Base-by-base conservation (phyloP, 2,797 vertebrate species). In the Columba guinea region DNA sequence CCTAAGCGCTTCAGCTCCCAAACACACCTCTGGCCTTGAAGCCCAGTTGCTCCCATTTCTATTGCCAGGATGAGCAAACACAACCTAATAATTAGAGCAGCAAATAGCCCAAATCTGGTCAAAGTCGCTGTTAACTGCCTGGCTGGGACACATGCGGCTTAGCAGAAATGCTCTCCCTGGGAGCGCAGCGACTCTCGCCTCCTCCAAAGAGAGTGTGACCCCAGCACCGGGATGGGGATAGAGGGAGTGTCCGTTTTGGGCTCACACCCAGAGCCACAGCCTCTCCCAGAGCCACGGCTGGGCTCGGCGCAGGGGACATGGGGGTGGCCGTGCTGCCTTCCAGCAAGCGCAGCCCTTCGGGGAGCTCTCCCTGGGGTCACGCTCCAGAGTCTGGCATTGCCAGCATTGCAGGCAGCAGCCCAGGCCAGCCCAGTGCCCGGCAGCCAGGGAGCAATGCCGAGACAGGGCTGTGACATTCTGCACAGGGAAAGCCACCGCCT, bases 51-150 rank as follows among this genome's bases (percentile, higher is more conserved):
- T 97, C 95, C 94, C 34, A 35, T 93, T 96, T 88, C 90, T 92
- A 28, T 62, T 22, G 85, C 94, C 21, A 19, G 90, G 53, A 46
- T 10, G 49, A 96, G 93, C 70, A 73, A 84, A 96, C 94, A 73
- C 65, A 35, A 97, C 44, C 94, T 82, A 93, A 96, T 97, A 97
- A 98, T 97, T 95, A 97, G 97, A 97, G 96, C 96, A 96, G 96
- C 95, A 94, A 97, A 97, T 96, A 98, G 96, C 94, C 95, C 95
- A 97, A 97, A 97, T 97, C 97, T 69, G 52, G 95, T 87, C 97
- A 87, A 96, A 97, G 97, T 95, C 71, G 13, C 93, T 69, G 95
- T n/a, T 96, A 95, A 92, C 93, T 93, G 97, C 95, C 93, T 65
- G 74, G 96, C 95, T 89, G 83, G 94, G 94, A 88, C 89, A 88